Conservation (phyloP, 2,113 vertebrate genomes). For the Ahaetulla prasina region DNA sequence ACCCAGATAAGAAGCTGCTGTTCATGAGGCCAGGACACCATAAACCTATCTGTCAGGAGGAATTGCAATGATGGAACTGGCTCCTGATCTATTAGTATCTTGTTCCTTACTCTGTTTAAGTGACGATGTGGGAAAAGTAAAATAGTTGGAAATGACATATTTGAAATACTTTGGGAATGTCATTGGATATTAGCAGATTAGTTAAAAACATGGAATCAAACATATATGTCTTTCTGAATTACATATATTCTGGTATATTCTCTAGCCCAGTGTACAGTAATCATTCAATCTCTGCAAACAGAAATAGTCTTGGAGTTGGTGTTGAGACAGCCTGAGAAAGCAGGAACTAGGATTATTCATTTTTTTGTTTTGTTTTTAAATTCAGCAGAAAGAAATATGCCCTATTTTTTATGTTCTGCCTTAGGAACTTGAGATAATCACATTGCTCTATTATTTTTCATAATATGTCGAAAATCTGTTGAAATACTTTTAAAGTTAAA, state of each 20-base stretch:
- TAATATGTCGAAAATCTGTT: neutral
- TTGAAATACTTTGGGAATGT: neutral
- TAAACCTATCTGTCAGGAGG: neutral
- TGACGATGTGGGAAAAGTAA: neutral
- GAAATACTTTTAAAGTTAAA: neutral
- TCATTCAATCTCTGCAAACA: neutral
- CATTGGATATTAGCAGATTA: neutral
- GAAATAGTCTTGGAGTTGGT: neutral
- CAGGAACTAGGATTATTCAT: neutral
- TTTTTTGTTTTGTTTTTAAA: neutral
- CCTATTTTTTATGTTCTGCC: neutral
- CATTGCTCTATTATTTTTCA: neutral
- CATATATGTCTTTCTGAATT: neutral
- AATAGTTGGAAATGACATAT: neutral
- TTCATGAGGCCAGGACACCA: neutral
- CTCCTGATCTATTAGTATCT: neutral
- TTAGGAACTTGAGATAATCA: neutral
- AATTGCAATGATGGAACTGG: neutral
- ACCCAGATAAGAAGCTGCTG: neutral
- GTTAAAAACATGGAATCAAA: neutral
- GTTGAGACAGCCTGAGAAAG: neutral
- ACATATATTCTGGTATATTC: neutral
- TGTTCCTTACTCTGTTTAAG: neutral
- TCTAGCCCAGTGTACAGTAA: neutral
- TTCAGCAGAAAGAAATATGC: neutral